Conservation (phyloP, 1,140 invertebrate species). For the Drosophila bocki region DNA sequence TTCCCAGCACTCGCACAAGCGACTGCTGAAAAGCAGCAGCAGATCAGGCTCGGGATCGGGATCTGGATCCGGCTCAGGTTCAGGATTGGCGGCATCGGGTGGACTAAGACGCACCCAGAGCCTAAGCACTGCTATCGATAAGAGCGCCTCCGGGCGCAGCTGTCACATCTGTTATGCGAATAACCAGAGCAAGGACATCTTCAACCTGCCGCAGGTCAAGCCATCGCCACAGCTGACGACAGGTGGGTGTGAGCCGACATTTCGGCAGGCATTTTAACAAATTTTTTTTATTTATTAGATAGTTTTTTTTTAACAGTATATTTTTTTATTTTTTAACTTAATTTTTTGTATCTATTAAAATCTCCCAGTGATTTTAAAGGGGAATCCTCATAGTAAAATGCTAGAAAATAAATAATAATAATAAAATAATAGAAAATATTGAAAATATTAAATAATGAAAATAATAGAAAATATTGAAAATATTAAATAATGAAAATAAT, state of each 20-base stretch:
- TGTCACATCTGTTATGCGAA: slow-evolving; percentile 83
- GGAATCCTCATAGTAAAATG: no score
- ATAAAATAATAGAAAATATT: no score
- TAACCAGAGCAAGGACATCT: slow-evolving; percentile 82
- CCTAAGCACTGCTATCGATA: slow-evolving; percentile 74
- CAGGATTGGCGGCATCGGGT: background rate
- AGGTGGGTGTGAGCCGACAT: slow-evolving; percentile 12
- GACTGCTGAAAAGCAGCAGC: slow-evolving; percentile 41
- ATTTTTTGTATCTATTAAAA: background rate
- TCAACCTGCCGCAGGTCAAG: slow-evolving; percentile 69
- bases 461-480: no score
- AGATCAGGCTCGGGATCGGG: slow-evolving; percentile 26
- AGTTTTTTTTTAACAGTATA: no score
- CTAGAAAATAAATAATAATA: no score
- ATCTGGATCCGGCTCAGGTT: slow-evolving; percentile 1
- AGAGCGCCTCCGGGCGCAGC: slow-evolving; percentile 70
- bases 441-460: no score
- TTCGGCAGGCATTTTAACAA: no score
- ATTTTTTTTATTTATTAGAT: background rate
- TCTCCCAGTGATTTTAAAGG: no score
- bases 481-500: no score
- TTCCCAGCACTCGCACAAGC: slow-evolving; percentile 67
- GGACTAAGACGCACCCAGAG: slow-evolving; percentile 75
- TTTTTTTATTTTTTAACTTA: background rate
- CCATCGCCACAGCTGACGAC: slow-evolving; percentile 31